phyloP scores from a whole-genome alignment of 64 coral and sea anemone species.

The Actinia equina region DNA sequence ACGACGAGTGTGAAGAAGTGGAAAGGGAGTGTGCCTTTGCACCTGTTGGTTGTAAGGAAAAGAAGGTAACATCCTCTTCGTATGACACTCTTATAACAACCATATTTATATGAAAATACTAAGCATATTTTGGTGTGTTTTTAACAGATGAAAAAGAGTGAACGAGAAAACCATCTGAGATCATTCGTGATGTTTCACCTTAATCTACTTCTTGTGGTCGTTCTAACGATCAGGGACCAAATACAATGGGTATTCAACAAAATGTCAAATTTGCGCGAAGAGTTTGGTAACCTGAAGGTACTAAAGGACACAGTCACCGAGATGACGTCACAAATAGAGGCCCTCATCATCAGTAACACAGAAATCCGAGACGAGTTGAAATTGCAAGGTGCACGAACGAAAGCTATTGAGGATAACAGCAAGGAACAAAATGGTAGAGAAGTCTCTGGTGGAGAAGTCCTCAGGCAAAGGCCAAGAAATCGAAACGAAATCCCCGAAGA shows the following conservation, averaged over 20 bases:
- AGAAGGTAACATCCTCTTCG: neutral
- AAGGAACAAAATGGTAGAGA: neutral
- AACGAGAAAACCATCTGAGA: neutral
- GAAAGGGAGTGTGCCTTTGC: constrained; percentile 13
- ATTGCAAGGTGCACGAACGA: neutral
- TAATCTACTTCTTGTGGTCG: neutral
- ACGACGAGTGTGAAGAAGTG: constrained; percentile 24
- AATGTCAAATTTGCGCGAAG: neutral
- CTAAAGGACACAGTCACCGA: neutral
- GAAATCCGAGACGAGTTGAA: neutral
- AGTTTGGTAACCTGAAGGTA: neutral
- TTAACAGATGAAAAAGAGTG: neutral
- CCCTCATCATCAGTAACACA: neutral
- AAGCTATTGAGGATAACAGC: neutral
- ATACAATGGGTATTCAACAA: neutral
- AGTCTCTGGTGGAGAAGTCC: neutral
- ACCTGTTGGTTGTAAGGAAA: constrained; percentile 17
- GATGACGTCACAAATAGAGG: neutral
- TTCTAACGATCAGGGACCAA: neutral
- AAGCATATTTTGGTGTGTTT: too few species aligned
- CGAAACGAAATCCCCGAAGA: neutral
- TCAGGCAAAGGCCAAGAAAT: neutral
- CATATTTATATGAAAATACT: too few species aligned
- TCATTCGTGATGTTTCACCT: neutral
- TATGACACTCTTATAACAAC: neutral